Conservation (phyloP, 2,888 invertebrate species). For the Erpobdella octoculata region DNA sequence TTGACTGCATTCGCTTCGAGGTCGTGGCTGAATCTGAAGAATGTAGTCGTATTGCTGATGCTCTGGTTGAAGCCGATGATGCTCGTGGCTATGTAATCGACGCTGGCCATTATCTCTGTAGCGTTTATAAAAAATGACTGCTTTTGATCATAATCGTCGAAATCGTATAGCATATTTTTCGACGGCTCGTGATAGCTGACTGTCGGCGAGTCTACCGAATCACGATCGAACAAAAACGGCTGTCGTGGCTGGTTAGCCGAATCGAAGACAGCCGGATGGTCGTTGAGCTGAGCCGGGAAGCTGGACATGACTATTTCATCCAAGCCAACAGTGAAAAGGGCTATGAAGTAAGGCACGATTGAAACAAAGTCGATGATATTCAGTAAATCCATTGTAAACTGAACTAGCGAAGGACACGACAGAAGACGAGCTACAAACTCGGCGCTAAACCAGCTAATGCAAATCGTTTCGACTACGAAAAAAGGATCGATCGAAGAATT, state of each 20-base stretch:
- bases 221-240: no score
- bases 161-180: no score
- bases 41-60: background rate
- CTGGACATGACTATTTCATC: conserved; percentile 12
- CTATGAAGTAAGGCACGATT: conserved; percentile 49
- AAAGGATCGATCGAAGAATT: conserved; percentile 33
- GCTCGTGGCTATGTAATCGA: background rate
- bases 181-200: no score
- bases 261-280: background rate
- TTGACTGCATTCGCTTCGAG: background rate
- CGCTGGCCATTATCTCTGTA: no score
- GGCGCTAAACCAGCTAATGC: conserved; percentile 49
- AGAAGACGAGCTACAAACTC: conserved; percentile 45
- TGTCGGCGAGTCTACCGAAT: background rate
- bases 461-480: conserved; percentile 47
- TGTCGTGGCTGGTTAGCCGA: background rate
- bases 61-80: background rate
- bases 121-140: no score
- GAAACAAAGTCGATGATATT: conserved; percentile 50
- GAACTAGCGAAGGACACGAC: conserved; percentile 44
- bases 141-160: background rate
- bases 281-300: no score
- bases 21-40: no score
- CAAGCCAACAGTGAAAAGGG: conserved; percentile 12
- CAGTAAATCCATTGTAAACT: conserved; percentile 43